Base-by-base conservation (phyloP, 1,140 invertebrate genomes). In the Eupeodes corollae region DNA sequence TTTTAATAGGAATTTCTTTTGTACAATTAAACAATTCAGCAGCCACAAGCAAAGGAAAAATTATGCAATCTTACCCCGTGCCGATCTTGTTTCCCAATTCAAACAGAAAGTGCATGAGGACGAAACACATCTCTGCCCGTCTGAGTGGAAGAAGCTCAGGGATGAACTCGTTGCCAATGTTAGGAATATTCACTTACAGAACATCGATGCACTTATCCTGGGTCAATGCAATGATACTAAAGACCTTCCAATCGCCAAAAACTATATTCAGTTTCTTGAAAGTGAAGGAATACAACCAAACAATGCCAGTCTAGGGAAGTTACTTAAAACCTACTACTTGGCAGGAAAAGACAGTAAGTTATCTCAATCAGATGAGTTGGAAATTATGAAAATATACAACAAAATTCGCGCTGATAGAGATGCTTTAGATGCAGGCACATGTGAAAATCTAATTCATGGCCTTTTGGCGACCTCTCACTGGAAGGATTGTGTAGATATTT, bases 381-480 rank as follows among this genome's bases (percentile, higher is more conserved):
- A 76, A 57, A 76, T 84, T 50, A 54, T 76, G 21, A 35, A 70
- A 13, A 56, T 75, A 12, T 81, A 75, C 56, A 56, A 75, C 8
- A 47, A 64, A 15, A 52, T 86, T 12, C 67, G 68, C 53, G 58
- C 64, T 21, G 73, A 76, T 42, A 77, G 79, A 68, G 66, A 72
- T 39, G 52, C 75, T 0, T 53, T 84, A 32, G 80, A 85, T 67
- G 57, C 54, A 39, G 53, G 50, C 9, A 79, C 77, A 19, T 72
- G 72, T 49, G 75, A 80, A 56, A 67, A 67, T 59, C 61, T 81
- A 13, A 70, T 86, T 38, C 54, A 59, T 44, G 80, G 73, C 2
- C 57, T 88, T 3, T 78, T 77, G 52, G 55, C 75, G 32, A 82
- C 84, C 12, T 57, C 63, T 46, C 56, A 75, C 45, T 85, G 82